Percentiles rank a stretch among this genome's conserved stretches.
Conservation (phyloP, 2,888 invertebrate genomes). For the Baronia brevicornis region DNA sequence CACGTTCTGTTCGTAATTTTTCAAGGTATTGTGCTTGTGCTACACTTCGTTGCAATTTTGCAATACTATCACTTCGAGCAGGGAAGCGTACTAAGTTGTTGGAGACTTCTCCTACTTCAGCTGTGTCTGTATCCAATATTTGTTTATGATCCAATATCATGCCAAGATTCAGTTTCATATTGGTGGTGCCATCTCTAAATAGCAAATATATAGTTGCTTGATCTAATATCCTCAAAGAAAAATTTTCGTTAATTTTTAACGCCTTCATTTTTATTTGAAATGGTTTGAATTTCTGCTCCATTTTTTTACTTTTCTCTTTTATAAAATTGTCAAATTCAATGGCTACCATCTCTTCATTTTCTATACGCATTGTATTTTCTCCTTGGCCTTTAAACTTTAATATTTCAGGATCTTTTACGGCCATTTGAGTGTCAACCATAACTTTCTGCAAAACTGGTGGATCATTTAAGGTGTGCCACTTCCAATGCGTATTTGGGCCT, state of each 20-base stretch:
- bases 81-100: conserved; percentile 28
- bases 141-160: conserved; percentile 71
- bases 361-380: conserved; percentile 29
- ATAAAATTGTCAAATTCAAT: conserved; percentile 64
- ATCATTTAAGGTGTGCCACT: conserved; percentile 65
- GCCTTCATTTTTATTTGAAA: conserved; percentile 68
- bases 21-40: conserved; percentile 45
- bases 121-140: conserved; percentile 54
- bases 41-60: conserved; percentile 44
- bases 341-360: conserved; percentile 61
- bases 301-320: conserved; percentile 58
- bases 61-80: conserved; percentile 50
- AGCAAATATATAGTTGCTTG: conserved; percentile 57
- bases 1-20: conserved; percentile 36
- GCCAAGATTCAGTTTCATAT: conserved; percentile 57
- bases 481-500: conserved; percentile 62
- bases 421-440: conserved; percentile 62
- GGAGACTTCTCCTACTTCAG: conserved; percentile 33
- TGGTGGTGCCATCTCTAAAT: conserved; percentile 53
- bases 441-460: conserved; percentile 62
- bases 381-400: conserved; percentile 35
- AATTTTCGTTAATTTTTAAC: conserved; percentile 61
- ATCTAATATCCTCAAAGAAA: conserved; percentile 56
- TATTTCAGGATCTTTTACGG: conserved; percentile 54
- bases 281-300: conserved; percentile 53